These are phyloP conservation scores for Drosophila trapezifrons DNA, from an alignment of 1,140 invertebrate genomes.

Conservation along the genomic window DNA sequence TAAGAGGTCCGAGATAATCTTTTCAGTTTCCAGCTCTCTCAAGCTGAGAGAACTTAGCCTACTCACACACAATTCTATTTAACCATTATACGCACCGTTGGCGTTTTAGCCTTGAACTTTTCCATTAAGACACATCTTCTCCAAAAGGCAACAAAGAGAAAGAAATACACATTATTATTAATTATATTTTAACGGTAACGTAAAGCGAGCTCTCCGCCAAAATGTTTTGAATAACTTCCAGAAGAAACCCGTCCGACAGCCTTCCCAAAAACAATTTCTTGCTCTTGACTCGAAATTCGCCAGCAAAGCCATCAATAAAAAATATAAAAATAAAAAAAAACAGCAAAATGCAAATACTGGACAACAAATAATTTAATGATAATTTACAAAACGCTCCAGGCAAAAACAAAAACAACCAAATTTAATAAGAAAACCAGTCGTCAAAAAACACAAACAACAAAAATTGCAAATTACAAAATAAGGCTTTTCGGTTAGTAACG, in stretches of 20 bases:
- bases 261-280: conserved; percentile 37
- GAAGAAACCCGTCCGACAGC: conserved; percentile 60
- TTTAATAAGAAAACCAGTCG: conserved; percentile 53
- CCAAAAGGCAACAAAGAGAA: conserved; percentile 26
- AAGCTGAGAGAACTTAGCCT: conserved; percentile 31
- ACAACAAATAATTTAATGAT: conserved; percentile 71
- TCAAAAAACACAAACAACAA: not conserved
- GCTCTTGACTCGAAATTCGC: conserved; percentile 47
- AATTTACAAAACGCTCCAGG: conserved; percentile 69
- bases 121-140: conserved; percentile 16
- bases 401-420: conserved; percentile 28
- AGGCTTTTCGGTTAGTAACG: conserved; percentile 29
- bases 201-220: conserved; percentile 42
- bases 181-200: conserved; percentile 74
- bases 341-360: conserved; percentile 74
- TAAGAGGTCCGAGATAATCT: not conserved
- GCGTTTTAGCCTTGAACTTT: conserved; percentile 67
- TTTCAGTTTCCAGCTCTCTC: not conserved
- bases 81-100: conserved; percentile 56
- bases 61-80: conserved; percentile 67
- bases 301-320: conserved; percentile 46
- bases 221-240: conserved; percentile 42
- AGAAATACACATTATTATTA: conserved; percentile 65
- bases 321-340: conserved; percentile 29
- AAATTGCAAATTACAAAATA: conserved; percentile 53